Evolutionary conservation across 1,140 invertebrate genomes (phyloP).

Genomic region (Heterodera schachtii): DNA sequence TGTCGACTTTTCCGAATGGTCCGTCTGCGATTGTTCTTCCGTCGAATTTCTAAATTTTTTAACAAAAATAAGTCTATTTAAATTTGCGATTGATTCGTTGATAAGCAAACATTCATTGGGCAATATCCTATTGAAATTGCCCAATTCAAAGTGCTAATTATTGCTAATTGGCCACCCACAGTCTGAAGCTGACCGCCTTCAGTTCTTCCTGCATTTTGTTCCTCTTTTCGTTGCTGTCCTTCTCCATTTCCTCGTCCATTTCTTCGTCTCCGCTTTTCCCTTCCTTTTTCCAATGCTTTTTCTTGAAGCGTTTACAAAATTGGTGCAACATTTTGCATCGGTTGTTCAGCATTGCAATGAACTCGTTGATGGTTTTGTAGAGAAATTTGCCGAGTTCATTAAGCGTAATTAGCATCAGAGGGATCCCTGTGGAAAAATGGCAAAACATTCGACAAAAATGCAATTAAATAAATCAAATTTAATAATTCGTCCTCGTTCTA

Average conservation of each 20-base stretch:
- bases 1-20: neutral
- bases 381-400: conserved; percentile 93
- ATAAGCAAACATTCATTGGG: too few species aligned
- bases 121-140: too few species aligned
- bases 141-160: neutral
- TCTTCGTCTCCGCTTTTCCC: neutral
- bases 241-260: conserved; percentile 12
- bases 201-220: neutral
- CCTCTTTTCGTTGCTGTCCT: neutral
- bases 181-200: conserved; percentile 21
- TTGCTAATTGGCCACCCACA: neutral
- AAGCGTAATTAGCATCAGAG: conserved; percentile 87
- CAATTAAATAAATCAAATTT: neutral
- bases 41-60: conserved; percentile 1
- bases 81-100: neutral
- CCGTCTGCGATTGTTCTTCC: conserved; percentile 21
- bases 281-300: neutral
- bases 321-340: neutral
- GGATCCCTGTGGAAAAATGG: conserved; percentile 83
- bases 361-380: conserved; percentile 75
- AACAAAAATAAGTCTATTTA: neutral
- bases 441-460: neutral
- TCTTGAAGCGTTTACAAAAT: conserved; percentile 23
- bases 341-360: conserved; percentile 29
- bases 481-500: neutral